Evolutionary conservation across 2,797 vertebrate genomes (phyloP), one percentile per base, ranked within the genome.

Genomic region (Menidia menidia): DNA sequence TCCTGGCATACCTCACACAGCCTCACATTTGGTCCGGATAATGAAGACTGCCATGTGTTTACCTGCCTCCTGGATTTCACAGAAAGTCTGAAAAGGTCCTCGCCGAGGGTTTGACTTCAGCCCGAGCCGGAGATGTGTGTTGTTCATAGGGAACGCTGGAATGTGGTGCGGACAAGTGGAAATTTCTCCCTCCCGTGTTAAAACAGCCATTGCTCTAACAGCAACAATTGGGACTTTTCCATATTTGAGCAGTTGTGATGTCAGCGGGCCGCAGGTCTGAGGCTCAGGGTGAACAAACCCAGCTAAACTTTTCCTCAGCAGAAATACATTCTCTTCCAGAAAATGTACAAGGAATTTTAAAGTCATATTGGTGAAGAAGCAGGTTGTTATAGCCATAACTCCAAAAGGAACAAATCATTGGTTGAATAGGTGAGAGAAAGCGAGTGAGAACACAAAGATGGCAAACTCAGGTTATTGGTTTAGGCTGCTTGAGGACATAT

Each of bases 131-230:
- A 87, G 81, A 66, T 16, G 74, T 63, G 83, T 79, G 86, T 71
- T 69, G 86, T 76, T 86, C 75, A 77, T 68, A 33, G 62, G 11
- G 70, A 79, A 81, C 31, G 56, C 72, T 83, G 88, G 91, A 93
- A 91, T 91, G 88, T 85, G 73, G 73, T 78, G 72, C 51, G 78
- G 90, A 89, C 84, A 80, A 88, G 87, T 92, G 90, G 91, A 93
- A 92, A 92, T 88, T 86, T 90, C 88, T 92, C 91, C 87, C 86
- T 87, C 45, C 66, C 41, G 69, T 93, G 92, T 91, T 87, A 92
- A 92, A 92, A 89, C 44, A 68, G 79, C 82, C 71, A 47, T 18
- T 68, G 78, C 76, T 82, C 51, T 56, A 83, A 82, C 77, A 79
- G 84, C 84, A 84, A 88, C 83, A 87, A 89, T 83, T 69, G 86